Conservation (phyloP, 2,888 invertebrate species). For the Drosophila histrio region DNA sequence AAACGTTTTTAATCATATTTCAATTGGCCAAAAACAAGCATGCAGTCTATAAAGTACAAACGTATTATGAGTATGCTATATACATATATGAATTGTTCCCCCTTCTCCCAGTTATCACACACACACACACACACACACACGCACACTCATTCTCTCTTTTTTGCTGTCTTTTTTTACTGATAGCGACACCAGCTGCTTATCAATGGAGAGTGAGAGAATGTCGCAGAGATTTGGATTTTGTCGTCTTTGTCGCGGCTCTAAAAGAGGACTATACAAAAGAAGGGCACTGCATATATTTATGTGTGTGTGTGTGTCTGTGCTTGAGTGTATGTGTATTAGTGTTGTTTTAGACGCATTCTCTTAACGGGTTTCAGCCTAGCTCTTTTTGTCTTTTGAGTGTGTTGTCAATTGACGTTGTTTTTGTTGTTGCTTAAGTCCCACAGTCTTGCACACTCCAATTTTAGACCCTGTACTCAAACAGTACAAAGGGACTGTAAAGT, state of each 20-base stretch:
- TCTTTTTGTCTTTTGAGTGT: slow-evolving; percentile 4
- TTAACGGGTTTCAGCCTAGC: slow-evolving; percentile 11
- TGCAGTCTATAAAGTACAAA: slow-evolving; percentile 18
- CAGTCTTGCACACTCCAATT: slow-evolving; percentile 4
- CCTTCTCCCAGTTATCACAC: not conserved
- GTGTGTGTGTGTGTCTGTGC: slow-evolving; percentile 4
- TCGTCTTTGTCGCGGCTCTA: not conserved
- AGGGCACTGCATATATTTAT: slow-evolving; percentile 3
- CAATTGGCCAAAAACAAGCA: slow-evolving; percentile 41
- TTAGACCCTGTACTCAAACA: too few relatives aligned
- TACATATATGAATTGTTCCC: not conserved
- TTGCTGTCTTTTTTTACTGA: slow-evolving; percentile 21
- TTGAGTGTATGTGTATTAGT: slow-evolving; percentile 5
- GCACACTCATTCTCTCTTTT: not conserved
- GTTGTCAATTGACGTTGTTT: not conserved
- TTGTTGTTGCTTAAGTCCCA: slow-evolving; percentile 26
- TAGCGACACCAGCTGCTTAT: slow-evolving; percentile 19
- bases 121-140: not conserved
- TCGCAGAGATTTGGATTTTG: slow-evolving; percentile 15
- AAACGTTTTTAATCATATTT: slow-evolving; percentile 43
- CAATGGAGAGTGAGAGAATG: slow-evolving; percentile 6
- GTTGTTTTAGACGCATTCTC: slow-evolving; percentile 25
- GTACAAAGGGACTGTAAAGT: too few relatives aligned
- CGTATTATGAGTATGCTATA: slow-evolving; percentile 14
- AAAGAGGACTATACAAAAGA: slow-evolving; percentile 16